Evolutionary conservation across 2,113 vertebrate species (phyloP), one percentile per base, ranked within the genome.

Genomic region (Rhabdornis inornatus): DNA sequence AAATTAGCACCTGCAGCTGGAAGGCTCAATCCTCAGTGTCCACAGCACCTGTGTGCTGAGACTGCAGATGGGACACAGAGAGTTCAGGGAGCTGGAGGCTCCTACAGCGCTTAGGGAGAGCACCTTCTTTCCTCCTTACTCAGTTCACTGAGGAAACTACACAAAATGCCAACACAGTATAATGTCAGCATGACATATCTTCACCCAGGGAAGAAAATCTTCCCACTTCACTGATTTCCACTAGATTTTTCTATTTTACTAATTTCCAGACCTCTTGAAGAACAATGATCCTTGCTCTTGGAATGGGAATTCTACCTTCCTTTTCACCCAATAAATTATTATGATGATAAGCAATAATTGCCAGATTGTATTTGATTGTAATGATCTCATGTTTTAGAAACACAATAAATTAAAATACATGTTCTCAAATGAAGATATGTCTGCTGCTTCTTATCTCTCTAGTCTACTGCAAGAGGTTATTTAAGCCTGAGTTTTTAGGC

Each of bases 161-260:
- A 19, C 12, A 83, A 84, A 93, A 70, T 50, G 4, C 3, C 6
- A 74, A 11, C 17, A 28, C 9, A 44, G 8, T 40, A 16, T 27
- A 35, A 21, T 9, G 14, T 6, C 0, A 1, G 16, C n/a, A 25
- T 15, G 11, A 11, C 17, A 9, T 12, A 21, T 13, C 42, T 49
- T 24, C 52, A 61, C 39, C 18, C n/a, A 61, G 30, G 24, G 20
- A 49, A 30, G 19, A 64, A 64, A 64, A 23, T 4, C n/a, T 65
- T 75, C 24, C 3, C 9, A 40, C n/a, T 75, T 87, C 44, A 37
- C 23, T 60, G 17, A 31, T 42, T 89, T 75, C 9, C 31, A 64
- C 35, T 47, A 45, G 49, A 55, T 39, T 64, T 65, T 75, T 21
- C 4, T 10, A 24, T 83, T 75, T 84, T 53, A 40, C 13, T 70